These are phyloP conservation scores for Phyllotreta cruciferae DNA, from an alignment of 2,888 invertebrate species.

Conservation along the genomic window DNA sequence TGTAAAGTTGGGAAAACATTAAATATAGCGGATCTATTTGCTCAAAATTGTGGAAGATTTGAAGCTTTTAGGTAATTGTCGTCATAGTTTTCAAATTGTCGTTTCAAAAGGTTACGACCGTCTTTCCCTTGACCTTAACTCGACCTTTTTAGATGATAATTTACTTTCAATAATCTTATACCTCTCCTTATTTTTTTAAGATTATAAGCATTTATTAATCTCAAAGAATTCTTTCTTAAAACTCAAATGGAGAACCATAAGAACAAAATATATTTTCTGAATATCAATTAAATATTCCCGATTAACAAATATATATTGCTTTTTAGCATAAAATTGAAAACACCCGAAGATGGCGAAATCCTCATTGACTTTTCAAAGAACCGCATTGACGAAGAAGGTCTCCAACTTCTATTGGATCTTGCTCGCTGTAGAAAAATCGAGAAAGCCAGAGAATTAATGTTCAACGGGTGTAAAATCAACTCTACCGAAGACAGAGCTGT, in stretches of 20 bases:
- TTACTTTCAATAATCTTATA: slow-evolving; percentile 14
- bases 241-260: no score
- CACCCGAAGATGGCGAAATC: slow-evolving; percentile 88
- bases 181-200: neutral
- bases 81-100: slow-evolving; percentile 6
- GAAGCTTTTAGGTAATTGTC: slow-evolving; percentile 86
- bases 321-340: slow-evolving; percentile 73
- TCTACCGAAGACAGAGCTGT: slow-evolving; percentile 97
- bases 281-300: no score
- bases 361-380: slow-evolving; percentile 98
- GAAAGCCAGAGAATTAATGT: slow-evolving; percentile 90
- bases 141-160: slow-evolving; percentile 37
- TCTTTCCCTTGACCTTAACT: slow-evolving; percentile 40
- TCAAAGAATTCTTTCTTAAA: no score
- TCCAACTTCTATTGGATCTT: slow-evolving; percentile 79
- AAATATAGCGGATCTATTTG: slow-evolving; percentile 84
- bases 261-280: no score
- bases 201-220: neutral
- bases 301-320: neutral
- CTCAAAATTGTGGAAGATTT: slow-evolving; percentile 81
- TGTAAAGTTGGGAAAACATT: slow-evolving; percentile 74
- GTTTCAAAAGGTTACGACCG: slow-evolving; percentile 16
- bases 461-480: slow-evolving; percentile 92
- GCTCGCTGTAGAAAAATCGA: slow-evolving; percentile 84
- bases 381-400: slow-evolving; percentile 79